Evolutionary conservation across 2,113 vertebrate species (phyloP), one percentile per base, ranked within the genome.

Genomic region (Ctenodactylus gundi): DNA sequence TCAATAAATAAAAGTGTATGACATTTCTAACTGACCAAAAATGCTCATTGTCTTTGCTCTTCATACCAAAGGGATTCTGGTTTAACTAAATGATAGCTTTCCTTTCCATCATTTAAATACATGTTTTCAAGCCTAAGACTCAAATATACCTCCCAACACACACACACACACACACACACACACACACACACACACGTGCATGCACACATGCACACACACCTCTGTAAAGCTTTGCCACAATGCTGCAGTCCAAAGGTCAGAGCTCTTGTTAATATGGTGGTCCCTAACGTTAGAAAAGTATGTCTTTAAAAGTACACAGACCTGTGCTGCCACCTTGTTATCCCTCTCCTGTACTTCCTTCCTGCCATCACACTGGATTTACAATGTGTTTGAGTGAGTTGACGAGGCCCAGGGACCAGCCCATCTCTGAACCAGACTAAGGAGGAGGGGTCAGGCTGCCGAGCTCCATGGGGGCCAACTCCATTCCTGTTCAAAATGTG

Each of bases 331-430:
- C 3, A 1, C 53, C 49, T 11, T 68, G 57, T 58, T 81, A 25
- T 96, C 88, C 64, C 29, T 96, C 96, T 96, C 90, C 60, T n/a
- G 46, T 20, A 67, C 57, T 53, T 67, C 97, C 91, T 51, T 93
- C 53, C 39, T 7, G 46, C 90, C 95, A 97, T 92, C 93, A 82
- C 36, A 95, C 91, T 96, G 25, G 97, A 97, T 97, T 96, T 98
- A 96, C 92, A 96, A 97, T 94, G n/a, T 81, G 95, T 97, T 94
- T 98, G 80, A 98, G 97, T 85, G 94, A 96, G 97, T 77, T 98
- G 95, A 97, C 96, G 93, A 88, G 86, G 70, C 97, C 98, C 95
- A 97, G 94, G 98, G 94, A 95, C 95, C 91, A 95, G 96, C 93
- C 97, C 7, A 25, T 94, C 94, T 96, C 95, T 96, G 95, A 93